phyloP scores from a whole-genome alignment of 2,797 vertebrate genomes.

The Neopelma chrysocephalum region DNA sequence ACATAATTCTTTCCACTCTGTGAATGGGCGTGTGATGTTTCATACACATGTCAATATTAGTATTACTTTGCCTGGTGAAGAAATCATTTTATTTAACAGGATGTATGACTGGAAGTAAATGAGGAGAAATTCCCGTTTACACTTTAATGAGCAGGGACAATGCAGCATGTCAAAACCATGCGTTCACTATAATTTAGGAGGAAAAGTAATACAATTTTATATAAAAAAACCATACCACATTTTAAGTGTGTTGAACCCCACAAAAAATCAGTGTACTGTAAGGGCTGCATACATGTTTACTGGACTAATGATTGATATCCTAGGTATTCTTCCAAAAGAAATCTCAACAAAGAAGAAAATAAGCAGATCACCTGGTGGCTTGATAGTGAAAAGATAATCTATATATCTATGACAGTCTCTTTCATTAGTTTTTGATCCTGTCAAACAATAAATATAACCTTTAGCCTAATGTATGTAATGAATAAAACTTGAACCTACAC shows the following conservation, averaged over 20 bases:
- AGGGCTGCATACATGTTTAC: neutral
- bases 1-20: slow-evolving; percentile 66
- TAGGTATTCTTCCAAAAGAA: slow-evolving; percentile 18
- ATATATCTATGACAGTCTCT: slow-evolving; percentile 56
- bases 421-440: slow-evolving; percentile 64
- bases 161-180: slow-evolving; percentile 68
- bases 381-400: slow-evolving; percentile 60
- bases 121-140: slow-evolving; percentile 65
- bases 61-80: slow-evolving; percentile 60
- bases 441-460: slow-evolving; percentile 70
- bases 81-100: slow-evolving; percentile 69
- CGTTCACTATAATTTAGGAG: slow-evolving; percentile 38
- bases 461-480: slow-evolving; percentile 49
- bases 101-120: slow-evolving; percentile 64
- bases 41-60: slow-evolving; percentile 75
- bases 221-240: slow-evolving; percentile 4
- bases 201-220: slow-evolving; percentile 28
- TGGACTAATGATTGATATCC: neutral
- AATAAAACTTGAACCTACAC: slow-evolving; percentile 53
- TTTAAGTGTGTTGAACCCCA: neutral
- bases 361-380: slow-evolving; percentile 62
- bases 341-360: slow-evolving; percentile 57
- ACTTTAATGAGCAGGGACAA: slow-evolving; percentile 74
- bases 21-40: slow-evolving; percentile 68
- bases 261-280: neutral